Conservation (phyloP, 2,113 vertebrate genomes). For the Canis aureus region DNA sequence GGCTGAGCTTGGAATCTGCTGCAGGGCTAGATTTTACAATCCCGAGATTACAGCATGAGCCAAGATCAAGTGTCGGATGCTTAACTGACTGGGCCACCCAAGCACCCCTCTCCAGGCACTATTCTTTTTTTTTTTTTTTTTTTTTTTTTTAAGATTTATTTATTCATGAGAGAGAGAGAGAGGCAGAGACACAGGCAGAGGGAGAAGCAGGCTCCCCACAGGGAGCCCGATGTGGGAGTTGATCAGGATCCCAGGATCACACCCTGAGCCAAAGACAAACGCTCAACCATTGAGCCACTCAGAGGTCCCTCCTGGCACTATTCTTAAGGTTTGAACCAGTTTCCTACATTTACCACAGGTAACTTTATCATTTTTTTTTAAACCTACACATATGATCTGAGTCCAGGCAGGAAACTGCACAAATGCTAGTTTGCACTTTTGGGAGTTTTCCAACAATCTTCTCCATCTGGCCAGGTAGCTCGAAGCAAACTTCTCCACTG, state of each 20-base stretch:
- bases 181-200: too few relatives aligned
- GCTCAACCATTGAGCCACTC: too few relatives aligned
- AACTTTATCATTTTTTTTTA: neutral
- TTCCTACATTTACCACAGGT: neutral
- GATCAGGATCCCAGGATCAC: too few relatives aligned
- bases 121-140: too few relatives aligned
- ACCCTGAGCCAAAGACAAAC: too few relatives aligned
- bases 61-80: neutral
- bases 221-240: too few relatives aligned
- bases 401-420: neutral
- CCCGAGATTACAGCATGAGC: neutral
- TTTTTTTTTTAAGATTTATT: too few relatives aligned
- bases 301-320: neutral
- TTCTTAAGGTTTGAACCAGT: neutral
- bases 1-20: neutral
- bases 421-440: neutral
- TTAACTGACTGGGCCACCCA: neutral
- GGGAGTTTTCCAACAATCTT: neutral
- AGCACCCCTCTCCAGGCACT: neutral
- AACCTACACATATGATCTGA: neutral
- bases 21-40: neutral
- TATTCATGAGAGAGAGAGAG: too few relatives aligned
- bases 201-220: too few relatives aligned
- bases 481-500: neutral
- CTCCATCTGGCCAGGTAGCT: neutral